Percentiles rank a stretch among this genome's conserved stretches.
phyloP scores from a whole-genome alignment of 2,797 vertebrate species.

The Megalops cyprinoides region DNA sequence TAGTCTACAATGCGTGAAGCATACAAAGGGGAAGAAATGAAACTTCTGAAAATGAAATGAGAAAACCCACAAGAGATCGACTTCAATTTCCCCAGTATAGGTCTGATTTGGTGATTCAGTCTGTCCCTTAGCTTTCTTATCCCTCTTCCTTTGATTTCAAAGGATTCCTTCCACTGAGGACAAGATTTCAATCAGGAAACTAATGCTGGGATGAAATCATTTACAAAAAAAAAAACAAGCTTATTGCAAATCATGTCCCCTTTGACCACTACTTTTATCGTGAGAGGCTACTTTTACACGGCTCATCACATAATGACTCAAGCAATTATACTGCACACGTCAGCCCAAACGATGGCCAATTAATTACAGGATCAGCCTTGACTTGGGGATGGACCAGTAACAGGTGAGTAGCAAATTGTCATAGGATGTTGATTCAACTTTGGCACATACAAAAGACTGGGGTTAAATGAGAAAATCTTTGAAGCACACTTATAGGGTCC shows the following conservation, averaged over 20 bases:
- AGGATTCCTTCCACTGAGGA: background rate
- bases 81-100: background rate
- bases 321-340: background rate
- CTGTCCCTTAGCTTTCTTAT: background rate
- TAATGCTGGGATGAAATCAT: background rate
- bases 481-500: too few species aligned
- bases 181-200: background rate
- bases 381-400: too few species aligned
- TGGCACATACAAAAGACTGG: too few species aligned
- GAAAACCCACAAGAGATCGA: background rate
- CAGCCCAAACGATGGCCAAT: background rate
- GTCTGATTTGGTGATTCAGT: background rate
- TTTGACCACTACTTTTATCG: background rate
- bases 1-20: background rate
- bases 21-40: background rate
- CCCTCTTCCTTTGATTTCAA: background rate
- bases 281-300: background rate
- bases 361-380: too few species aligned
- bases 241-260: background rate
- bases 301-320: background rate
- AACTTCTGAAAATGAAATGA: background rate
- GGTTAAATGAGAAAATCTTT: too few species aligned
- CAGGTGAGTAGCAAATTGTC: too few species aligned
- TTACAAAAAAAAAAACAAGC: too few species aligned
- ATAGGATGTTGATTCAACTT: too few species aligned